A percentile compares a stretch with the other conserved stretches of the same genome.
These are phyloP conservation scores for Ifrita kowaldi DNA, from an alignment of 2,113 vertebrate genomes.

Conservation along the genomic window DNA sequence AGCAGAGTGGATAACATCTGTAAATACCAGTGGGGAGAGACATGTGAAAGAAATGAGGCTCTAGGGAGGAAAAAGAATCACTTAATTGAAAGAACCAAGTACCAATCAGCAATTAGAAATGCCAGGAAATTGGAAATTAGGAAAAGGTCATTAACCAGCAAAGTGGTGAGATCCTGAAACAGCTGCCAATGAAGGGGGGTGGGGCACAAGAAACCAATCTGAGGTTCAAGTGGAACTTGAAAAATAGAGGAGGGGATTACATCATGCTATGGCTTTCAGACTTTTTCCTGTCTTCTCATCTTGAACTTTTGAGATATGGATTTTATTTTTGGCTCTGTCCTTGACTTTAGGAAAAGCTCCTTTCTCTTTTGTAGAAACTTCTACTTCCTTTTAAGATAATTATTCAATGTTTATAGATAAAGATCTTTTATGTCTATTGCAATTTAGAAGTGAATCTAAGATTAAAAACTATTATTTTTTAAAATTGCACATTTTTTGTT, in stretches of 20 bases:
- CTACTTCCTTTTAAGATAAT: neutral
- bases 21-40: neutral
- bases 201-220: neutral
- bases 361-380: neutral
- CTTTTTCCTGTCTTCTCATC: neutral
- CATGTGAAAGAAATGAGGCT: neutral
- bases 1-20: neutral
- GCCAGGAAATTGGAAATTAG: conserved; percentile 22
- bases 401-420: neutral
- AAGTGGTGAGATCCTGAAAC: neutral
- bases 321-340: neutral
- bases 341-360: neutral
- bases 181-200: neutral
- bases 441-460: neutral
- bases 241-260: neutral
- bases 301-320: neutral
- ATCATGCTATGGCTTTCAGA: neutral
- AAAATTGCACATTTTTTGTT: neutral
- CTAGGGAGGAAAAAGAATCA: neutral
- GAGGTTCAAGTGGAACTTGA: neutral
- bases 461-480: neutral
- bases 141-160: neutral
- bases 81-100: conserved; percentile 15
- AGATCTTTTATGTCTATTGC: neutral
- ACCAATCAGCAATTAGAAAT: conserved; percentile 14